A percentile compares a stretch with the other conserved stretches of the same genome.
Conservation (phyloP, 2,888 invertebrate genomes). For the Mesochorus sp. region DNA sequence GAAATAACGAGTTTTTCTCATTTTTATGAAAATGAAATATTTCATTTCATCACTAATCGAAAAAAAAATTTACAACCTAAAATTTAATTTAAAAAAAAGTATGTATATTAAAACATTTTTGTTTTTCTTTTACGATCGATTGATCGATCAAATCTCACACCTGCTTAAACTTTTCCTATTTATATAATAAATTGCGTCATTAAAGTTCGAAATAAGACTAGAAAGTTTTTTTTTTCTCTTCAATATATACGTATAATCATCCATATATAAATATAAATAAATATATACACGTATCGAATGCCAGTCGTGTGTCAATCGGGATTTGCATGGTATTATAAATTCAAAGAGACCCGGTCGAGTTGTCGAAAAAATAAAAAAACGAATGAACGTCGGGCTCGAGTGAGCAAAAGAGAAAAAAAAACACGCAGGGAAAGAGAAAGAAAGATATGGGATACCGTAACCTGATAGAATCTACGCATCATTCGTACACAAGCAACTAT, state of each 20-base stretch:
- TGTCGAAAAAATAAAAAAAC: conserved; percentile 8
- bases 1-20: too few relatives aligned
- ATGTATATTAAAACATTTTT: too few relatives aligned
- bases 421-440: not conserved
- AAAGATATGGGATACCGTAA: conserved; percentile 6
- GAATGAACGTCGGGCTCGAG: not conserved
- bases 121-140: too few relatives aligned
- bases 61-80: too few relatives aligned
- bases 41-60: too few relatives aligned
- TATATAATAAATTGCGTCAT: too few relatives aligned
- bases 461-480: conserved; percentile 49
- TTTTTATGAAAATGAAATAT: too few relatives aligned
- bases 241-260: not conserved
- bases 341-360: conserved; percentile 52
- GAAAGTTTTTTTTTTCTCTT: not conserved
- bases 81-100: too few relatives aligned
- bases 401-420: not conserved
- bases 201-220: not conserved
- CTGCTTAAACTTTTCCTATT: too few relatives aligned
- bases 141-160: too few relatives aligned
- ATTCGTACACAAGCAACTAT: conserved; percentile 10
- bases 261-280: not conserved
- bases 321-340: conserved; percentile 67
- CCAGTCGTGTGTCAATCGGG: conserved; percentile 59
- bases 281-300: conserved; percentile 31